These are phyloP conservation scores for Intellagama lesueurii DNA, from an alignment of 2,797 vertebrate species.

Conservation along the genomic window DNA sequence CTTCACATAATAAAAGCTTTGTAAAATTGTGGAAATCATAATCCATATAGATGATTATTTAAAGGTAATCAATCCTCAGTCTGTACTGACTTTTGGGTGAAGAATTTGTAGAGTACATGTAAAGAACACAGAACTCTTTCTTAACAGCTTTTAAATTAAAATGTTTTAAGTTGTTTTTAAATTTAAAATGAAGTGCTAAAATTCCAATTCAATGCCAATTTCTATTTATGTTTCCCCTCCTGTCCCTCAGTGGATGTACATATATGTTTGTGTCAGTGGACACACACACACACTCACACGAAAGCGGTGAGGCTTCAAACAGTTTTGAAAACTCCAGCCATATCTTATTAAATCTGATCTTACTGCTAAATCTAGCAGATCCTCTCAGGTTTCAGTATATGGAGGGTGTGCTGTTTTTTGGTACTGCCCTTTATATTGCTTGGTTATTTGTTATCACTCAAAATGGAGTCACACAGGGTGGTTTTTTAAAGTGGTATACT, in stretches of 20 bases:
- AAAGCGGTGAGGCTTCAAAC: neutral
- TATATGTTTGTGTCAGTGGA: neutral
- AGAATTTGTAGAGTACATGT: neutral
- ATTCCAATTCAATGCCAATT: neutral
- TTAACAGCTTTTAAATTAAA: neutral
- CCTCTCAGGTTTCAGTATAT: neutral
- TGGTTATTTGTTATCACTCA: conserved; percentile 6
- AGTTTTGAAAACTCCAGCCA: neutral
- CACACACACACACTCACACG: neutral
- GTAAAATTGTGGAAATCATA: neutral
- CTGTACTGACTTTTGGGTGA: neutral
- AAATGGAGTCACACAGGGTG: neutral
- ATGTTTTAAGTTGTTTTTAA: neutral
- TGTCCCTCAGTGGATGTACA: neutral
- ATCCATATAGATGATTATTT: neutral
- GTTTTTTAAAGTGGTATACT: neutral
- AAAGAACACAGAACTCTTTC: neutral
- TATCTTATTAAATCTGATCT: neutral
- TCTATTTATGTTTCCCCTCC: neutral
- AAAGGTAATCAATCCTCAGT: neutral
- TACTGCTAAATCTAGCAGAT: neutral
- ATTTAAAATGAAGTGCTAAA: neutral
- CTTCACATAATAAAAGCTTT: neutral
- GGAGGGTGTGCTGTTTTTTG: neutral
- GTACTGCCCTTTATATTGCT: neutral